These are phyloP conservation scores for Sebastes reedi DNA, from an alignment of 2,797 vertebrate species.

Conservation along the genomic window DNA sequence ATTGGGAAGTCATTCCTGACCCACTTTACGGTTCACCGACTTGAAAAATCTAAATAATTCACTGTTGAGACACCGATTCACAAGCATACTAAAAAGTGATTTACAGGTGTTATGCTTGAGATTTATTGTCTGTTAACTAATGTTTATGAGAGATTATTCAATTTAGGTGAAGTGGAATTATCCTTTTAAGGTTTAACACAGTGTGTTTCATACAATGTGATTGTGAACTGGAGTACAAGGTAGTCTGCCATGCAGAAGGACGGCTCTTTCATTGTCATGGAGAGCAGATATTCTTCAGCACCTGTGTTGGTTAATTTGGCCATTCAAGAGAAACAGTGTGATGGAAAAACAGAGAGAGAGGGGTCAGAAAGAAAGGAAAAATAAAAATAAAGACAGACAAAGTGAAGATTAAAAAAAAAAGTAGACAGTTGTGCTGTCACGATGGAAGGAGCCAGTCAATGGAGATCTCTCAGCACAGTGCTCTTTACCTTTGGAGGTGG, in stretches of 20 bases:
- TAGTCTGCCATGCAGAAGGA: background rate
- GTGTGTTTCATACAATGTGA: background rate
- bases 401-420: background rate
- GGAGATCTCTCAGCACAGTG: conserved; percentile 42
- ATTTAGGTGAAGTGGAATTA: background rate
- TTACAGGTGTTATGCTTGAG: background rate
- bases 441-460: conserved; percentile 45
- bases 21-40: too few relatives aligned
- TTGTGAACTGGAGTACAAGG: background rate
- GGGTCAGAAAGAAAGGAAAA: background rate
- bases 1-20: too few relatives aligned
- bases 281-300: conserved; percentile 12
- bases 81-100: background rate
- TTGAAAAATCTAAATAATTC: background rate
- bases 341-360: background rate
- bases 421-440: conserved; percentile 15
- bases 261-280: conserved; percentile 9
- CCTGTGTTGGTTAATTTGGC: background rate
- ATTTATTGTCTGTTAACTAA: background rate
- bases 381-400: conserved; percentile 4
- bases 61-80: background rate
- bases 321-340: conserved; percentile 4
- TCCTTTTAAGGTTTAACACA: background rate
- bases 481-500: conserved; percentile 68
- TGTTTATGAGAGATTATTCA: background rate